Base-by-base conservation (phyloP, 2,113 vertebrate species). In the Lamprotornis superbus region DNA sequence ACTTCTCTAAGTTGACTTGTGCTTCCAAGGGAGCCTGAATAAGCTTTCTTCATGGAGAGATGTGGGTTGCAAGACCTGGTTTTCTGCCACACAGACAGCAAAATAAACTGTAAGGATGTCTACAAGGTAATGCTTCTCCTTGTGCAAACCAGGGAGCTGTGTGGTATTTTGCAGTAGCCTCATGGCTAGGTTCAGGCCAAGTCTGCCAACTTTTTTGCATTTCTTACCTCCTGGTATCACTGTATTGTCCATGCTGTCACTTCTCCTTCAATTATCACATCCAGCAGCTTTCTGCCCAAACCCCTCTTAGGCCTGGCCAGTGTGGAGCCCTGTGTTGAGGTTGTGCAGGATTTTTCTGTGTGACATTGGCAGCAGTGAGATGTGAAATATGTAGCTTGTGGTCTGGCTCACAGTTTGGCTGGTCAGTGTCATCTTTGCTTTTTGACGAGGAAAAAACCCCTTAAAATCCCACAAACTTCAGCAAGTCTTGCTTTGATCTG, bases 291-390 rank as follows among this genome's bases (percentile, higher is more conserved):
- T 73, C 59, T 80, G 27, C 25, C 19, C 16, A n/a, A 14, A 33
- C 57, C 28, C 6, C 2, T 49, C 50, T 60, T 55, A 20, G 24
- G 35, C 42, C 47, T 53, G 21, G 12, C n/a, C 37, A 17, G 31
- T 1, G 1, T 33, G 23, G 37, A 70, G 31, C 20, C 42, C 12
- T 1, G 0, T 3, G 2, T 20, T 50, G 15, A 60, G 30, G 23
- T 46, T 0, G 3, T 83, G 28, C 47, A 53, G 22, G 24, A 33
- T 75, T 14, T 23, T 27, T 81, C 50, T 47, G 8, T 1, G 0
- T n/a, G 31, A 14, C 14, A 23, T 9, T 6, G 11, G 14, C 42
- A 35, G n/a, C 61, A 39, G 11, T 23, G 65, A 65, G 47, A 71
- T 10, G 3, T 21, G 22, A 68, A 82, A 44, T 46, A 9, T 0